These are phyloP conservation scores for Drosophila kepulauana DNA, from an alignment of 1,140 invertebrate species.

Conservation along the genomic window DNA sequence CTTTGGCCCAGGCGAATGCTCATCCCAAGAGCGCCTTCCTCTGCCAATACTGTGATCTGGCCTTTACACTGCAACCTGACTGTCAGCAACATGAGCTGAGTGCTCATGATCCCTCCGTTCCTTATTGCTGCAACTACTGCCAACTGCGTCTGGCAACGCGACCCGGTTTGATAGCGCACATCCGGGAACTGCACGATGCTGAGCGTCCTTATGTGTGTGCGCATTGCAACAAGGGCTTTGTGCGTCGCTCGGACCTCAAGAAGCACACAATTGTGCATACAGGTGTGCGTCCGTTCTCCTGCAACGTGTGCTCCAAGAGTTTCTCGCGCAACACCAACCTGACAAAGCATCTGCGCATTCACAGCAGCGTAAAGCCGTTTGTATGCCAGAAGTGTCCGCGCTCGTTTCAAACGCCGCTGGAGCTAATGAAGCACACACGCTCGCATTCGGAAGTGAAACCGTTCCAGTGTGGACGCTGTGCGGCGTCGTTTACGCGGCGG, in stretches of 20 bases:
- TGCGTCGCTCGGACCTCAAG: slow-evolving; percentile 88
- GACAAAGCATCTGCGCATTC: slow-evolving; percentile 92
- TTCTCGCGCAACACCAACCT: slow-evolving; percentile 93
- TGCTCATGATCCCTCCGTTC: slow-evolving; percentile 86
- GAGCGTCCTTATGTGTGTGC: slow-evolving; percentile 89
- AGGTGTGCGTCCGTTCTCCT: slow-evolving; percentile 89
- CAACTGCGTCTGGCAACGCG: slow-evolving; percentile 86
- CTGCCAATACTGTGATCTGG: slow-evolving; percentile 89
- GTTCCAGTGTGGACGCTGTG: slow-evolving; percentile 89
- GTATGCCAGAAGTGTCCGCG: slow-evolving; percentile 90
- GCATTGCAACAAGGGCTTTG: slow-evolving; percentile 88
- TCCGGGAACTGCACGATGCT: slow-evolving; percentile 87
- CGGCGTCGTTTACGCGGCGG: slow-evolving; percentile 88
- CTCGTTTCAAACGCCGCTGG: slow-evolving; percentile 90
- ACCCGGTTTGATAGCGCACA: slow-evolving; percentile 87
- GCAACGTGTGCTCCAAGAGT: slow-evolving; percentile 89
- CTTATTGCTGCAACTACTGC: slow-evolving; percentile 87
- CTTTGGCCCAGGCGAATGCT: background rate
- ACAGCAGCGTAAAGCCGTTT: slow-evolving; percentile 89
- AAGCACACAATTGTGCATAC: slow-evolving; percentile 91
- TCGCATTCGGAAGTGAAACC: slow-evolving; percentile 91
- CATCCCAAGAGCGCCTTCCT: slow-evolving; percentile 87
- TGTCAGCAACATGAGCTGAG: slow-evolving; percentile 87
- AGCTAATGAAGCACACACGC: slow-evolving; percentile 89
- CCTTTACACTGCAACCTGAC: slow-evolving; percentile 87